These are phyloP conservation scores for Zelleria hepariella DNA, from an alignment of 2,888 invertebrate genomes.

Conservation along the genomic window DNA sequence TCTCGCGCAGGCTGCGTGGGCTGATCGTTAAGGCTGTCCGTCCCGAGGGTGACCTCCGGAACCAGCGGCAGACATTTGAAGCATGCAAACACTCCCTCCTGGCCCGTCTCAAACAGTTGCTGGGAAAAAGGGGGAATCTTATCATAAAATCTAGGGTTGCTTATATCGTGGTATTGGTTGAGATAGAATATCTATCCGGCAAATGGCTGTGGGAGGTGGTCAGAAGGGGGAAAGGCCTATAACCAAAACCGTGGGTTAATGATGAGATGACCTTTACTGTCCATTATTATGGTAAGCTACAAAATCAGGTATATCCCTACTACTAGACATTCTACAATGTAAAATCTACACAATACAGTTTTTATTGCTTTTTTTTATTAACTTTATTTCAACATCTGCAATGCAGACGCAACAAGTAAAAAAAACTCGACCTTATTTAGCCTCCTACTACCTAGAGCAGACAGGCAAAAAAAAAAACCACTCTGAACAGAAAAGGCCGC, in stretches of 20 bases:
- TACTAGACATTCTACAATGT: too few relatives aligned
- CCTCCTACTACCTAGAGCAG: slow-evolving; percentile 17
- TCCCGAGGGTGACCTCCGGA: slow-evolving; percentile 57
- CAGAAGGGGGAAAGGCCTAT: too few relatives aligned
- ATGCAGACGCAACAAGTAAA: background rate
- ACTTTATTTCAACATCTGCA: background rate
- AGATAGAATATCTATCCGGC: too few relatives aligned
- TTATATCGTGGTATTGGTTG: too few relatives aligned
- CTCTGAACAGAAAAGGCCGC: slow-evolving; percentile 35
- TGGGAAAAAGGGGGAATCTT: too few relatives aligned
- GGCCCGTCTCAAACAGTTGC: slow-evolving; percentile 63
- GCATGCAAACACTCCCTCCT: slow-evolving; percentile 58
- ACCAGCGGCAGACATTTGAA: slow-evolving; percentile 65
- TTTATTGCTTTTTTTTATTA: background rate
- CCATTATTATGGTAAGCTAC: too few relatives aligned
- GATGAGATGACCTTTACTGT: too few relatives aligned
- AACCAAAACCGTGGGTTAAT: too few relatives aligned
- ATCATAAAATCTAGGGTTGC: too few relatives aligned
- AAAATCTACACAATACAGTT: too few relatives aligned
- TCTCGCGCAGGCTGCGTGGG: background rate
- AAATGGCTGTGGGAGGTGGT: too few relatives aligned
- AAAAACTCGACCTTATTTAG: slow-evolving; percentile 5
- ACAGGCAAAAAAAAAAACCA: slow-evolving; percentile 63
- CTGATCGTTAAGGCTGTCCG: slow-evolving; percentile 23
- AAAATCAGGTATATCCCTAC: background rate